Conservation (phyloP, 2,888 invertebrate species). For the Drosophila cognata region DNA sequence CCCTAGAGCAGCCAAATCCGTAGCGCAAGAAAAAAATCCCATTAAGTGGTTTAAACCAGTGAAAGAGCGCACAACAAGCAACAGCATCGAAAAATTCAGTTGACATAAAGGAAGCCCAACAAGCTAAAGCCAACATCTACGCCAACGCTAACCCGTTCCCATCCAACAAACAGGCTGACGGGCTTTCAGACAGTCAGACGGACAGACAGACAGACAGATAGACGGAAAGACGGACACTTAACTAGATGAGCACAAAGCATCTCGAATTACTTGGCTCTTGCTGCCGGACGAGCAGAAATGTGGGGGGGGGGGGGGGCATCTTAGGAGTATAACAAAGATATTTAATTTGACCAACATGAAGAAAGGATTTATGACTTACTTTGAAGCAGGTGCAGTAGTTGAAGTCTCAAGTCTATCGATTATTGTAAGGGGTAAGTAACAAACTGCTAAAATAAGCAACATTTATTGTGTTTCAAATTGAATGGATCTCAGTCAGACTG, state of each 20-base stretch:
- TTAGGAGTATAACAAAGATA: conserved; percentile 43
- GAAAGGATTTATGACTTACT: conserved; percentile 55
- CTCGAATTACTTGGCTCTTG: conserved; percentile 75
- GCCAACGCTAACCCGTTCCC: conserved; percentile 1
- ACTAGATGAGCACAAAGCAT: conserved; percentile 60
- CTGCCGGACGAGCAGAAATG: conserved; percentile 1
- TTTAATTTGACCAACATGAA: conserved; percentile 64
- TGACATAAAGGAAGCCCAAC: conserved; percentile 66
- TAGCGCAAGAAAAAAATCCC: conserved; percentile 41
- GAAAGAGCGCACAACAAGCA: conserved; percentile 56
- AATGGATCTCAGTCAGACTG: neutral
- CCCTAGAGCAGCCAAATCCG: conserved; percentile 6
- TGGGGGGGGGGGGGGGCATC: neutral
- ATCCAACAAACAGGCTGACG: conserved; percentile 1
- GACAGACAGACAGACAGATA: conserved; percentile 1
- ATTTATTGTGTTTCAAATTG: neutral
- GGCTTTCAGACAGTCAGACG: conserved; percentile 4
- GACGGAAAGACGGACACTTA: conserved; percentile 20
- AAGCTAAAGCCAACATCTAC: conserved; percentile 24
- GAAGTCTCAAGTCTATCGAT: neutral
- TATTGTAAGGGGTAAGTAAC: conserved; percentile 3
- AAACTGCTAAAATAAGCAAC: neutral
- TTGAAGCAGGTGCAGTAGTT: conserved; percentile 16
- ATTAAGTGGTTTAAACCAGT: conserved; percentile 77
- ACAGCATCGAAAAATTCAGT: conserved; percentile 72